Evolutionary conservation across 2,797 vertebrate genomes (phyloP).

Genomic region (Sebastes iracundus): DNA sequence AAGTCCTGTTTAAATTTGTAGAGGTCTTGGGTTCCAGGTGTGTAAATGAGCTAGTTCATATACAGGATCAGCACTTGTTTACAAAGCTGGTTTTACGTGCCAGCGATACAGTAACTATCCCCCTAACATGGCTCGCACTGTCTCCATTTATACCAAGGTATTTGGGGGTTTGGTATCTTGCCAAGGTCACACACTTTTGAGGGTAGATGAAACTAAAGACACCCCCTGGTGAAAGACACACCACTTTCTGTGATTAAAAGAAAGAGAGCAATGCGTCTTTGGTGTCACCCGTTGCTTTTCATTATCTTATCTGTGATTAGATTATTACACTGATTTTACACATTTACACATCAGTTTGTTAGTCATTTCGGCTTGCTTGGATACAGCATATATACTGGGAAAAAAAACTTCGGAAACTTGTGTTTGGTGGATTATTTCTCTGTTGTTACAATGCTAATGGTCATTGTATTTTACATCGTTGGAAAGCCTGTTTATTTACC

Average conservation of each 20-base stretch:
- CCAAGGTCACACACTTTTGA: neutral
- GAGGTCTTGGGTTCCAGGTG: neutral
- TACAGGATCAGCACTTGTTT: neutral
- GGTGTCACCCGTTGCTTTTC: neutral
- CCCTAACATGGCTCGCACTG: neutral
- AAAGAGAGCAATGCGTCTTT: neutral
- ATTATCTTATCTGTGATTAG: neutral
- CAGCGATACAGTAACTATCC: neutral
- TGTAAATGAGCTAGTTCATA: neutral
- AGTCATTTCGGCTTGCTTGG: neutral
- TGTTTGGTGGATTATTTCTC: too few relatives aligned
- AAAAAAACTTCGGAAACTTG: too few relatives aligned
- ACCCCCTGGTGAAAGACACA: too few relatives aligned
- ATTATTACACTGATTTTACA: neutral
- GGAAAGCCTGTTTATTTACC: too few relatives aligned
- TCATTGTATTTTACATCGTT: too few relatives aligned
- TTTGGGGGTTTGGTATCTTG: neutral
- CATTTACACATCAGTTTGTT: neutral
- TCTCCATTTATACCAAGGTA: slow-evolving; percentile 1
- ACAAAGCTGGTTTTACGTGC: slow-evolving; percentile 8
- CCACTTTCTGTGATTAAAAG: neutral
- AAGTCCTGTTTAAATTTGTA: neutral
- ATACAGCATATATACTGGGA: too few relatives aligned
- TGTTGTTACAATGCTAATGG: too few relatives aligned
- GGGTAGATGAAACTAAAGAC: neutral